phyloP scores from a whole-genome alignment of 2,113 vertebrate genomes.

The Brienomyrus brachyistius region DNA sequence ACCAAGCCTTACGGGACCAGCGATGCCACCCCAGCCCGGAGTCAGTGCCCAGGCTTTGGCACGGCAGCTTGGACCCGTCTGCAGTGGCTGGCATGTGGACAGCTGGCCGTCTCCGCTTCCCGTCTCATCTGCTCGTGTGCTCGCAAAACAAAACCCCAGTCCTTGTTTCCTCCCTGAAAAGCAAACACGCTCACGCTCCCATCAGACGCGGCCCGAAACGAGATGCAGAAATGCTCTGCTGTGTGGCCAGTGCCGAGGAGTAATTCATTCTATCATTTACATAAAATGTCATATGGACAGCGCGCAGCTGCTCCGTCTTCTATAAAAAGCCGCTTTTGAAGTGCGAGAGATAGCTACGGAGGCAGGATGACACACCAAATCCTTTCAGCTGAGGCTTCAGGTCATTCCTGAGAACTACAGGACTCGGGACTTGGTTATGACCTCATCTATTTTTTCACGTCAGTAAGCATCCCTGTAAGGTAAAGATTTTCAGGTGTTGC shows the following conservation, averaged over 20 bases:
- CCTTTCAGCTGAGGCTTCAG: neutral
- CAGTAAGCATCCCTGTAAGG: neutral
- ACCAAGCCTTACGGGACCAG: neutral
- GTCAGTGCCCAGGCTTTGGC: neutral
- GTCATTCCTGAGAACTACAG: neutral
- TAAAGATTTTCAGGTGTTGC: neutral
- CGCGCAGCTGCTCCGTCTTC: neutral
- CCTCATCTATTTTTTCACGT: neutral
- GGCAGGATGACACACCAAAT: neutral
- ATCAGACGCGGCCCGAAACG: neutral
- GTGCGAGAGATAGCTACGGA: neutral
- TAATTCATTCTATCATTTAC: neutral
- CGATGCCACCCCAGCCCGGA: neutral
- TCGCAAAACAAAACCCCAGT: neutral
- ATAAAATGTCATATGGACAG: neutral
- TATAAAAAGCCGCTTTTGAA: neutral
- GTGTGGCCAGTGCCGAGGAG: neutral
- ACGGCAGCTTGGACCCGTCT: neutral
- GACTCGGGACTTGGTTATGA: neutral
- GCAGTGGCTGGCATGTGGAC: neutral
- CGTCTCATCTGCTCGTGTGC: neutral
- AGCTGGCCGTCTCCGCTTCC: neutral
- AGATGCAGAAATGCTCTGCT: neutral
- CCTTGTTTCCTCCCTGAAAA: neutral
- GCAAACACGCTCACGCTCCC: neutral